Base-by-base conservation (phyloP, 2,113 vertebrate species). In the Octodon degus region DNA sequence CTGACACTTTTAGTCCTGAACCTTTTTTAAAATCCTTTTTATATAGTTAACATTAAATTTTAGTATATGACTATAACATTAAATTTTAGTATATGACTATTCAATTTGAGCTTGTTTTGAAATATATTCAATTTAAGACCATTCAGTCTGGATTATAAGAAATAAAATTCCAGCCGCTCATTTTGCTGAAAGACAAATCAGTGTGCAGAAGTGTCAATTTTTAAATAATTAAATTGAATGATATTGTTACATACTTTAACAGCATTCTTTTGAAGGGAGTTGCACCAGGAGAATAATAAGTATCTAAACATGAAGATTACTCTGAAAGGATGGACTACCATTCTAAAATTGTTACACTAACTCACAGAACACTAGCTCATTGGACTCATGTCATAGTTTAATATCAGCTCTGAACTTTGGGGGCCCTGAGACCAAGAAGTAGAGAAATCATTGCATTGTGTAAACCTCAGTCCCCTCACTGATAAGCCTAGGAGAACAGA, bases 141-240 rank as follows among this genome's bases (percentile, higher is more conserved):
- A 53, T 22, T 70, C 34, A 65, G 70, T 91, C 34, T 68, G 4
- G 43, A 67, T 83, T 50, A n/a, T 68, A 85, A 67, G 84, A 34
- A 82, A 86, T 43, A 60, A 76, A 72, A 53, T 50, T 34, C 37
- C 19, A 58, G 37, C 4, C 22, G 12, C 62, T 27, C 37, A 58
- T 86, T 68, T 83, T 92, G 63, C 88, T 93, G n/a, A 80, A 58
- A 87, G 25, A 94, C n/a, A 95, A 62, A 86, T 88, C 10, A 53
- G 16, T 67, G 53, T 83, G 74, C 27, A 88, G 16, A 72, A 58
- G 13, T 76, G 72, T 76, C 47, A 55, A 55, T 91, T 87, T 96
- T 95, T 4, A 0, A 79, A 70, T 84, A 87, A 63, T 91, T 86
- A 93, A 88, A 82, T 60, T 77, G 55, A 80, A 86, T 65, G 43